Percentiles rank a stretch among this genome's conserved stretches.
phyloP scores from a whole-genome alignment of 23 tunicate genomes.

The Ciona savignyi region DNA sequence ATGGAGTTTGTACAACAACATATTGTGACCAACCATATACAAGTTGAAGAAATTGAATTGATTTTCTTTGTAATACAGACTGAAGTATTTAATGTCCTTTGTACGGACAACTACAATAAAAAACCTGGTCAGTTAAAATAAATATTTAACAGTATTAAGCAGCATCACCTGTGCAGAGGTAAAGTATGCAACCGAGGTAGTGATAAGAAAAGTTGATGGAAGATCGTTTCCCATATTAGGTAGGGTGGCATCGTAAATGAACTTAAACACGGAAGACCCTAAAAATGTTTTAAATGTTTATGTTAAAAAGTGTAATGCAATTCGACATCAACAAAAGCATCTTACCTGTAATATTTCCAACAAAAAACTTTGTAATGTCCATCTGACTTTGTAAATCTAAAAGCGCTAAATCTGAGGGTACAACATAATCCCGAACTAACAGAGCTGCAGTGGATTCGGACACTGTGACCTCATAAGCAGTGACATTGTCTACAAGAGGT shows the following conservation, averaged over 20 bases:
- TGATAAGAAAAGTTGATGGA: neutral
- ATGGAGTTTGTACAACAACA: too few relatives aligned
- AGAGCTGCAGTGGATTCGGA: neutral
- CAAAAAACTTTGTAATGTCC: neutral
- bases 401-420: neutral
- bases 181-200: neutral
- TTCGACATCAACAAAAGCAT: neutral
- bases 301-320: too few relatives aligned
- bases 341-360: neutral
- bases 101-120: neutral
- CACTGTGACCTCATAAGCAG: neutral
- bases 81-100: neutral
- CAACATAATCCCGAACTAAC: neutral
- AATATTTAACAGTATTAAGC: neutral
- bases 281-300: too few relatives aligned
- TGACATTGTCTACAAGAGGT: neutral
- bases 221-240: neutral
- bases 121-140: neutral
- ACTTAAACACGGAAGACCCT: neutral
- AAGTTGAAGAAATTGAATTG: neutral
- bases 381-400: neutral
- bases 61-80: neutral
- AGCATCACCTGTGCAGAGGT: neutral
- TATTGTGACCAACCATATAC: neutral
- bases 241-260: neutral